A percentile compares a stretch with the other conserved stretches of the same genome.
Conservation (phyloP, 2,888 invertebrate species). For the Helobdella robusta region DNA sequence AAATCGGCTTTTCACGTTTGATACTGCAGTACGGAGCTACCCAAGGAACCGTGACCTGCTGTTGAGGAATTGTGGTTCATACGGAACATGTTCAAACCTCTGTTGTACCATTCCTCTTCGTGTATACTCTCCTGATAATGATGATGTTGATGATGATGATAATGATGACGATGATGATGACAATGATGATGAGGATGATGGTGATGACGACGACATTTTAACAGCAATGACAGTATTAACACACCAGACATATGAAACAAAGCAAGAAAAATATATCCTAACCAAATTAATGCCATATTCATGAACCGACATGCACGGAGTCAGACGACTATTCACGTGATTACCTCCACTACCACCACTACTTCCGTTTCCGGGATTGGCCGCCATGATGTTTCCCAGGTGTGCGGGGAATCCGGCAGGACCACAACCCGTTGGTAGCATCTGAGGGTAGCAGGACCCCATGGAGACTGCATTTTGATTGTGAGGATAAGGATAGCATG, state of each 20-base stretch:
- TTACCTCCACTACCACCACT: not conserved
- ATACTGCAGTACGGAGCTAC: conserved; percentile 92
- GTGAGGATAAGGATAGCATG: conserved; percentile 6
- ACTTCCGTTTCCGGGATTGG: not conserved
- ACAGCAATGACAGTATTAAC: too few species aligned
- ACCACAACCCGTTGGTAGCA: too few species aligned
- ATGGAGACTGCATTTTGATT: conserved; percentile 1
- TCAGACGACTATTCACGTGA: conserved; percentile 19
- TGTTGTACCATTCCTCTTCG: conserved; percentile 92
- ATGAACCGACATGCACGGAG: conserved; percentile 21
- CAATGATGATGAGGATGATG: too few species aligned
- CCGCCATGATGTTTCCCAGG: conserved; percentile 14
- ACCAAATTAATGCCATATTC: conserved; percentile 20
- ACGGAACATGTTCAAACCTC: conserved; percentile 85
- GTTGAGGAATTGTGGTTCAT: conserved; percentile 83
- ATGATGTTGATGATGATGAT: conserved; percentile 14
- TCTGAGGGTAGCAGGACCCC: conserved; percentile 20
- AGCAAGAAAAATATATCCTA: too few species aligned
- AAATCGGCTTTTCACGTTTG: conserved; percentile 54
- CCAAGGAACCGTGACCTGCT: conserved; percentile 72
- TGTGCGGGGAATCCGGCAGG: conserved; percentile 16
- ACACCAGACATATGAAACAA: too few species aligned
- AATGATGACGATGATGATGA: conserved; percentile 10
- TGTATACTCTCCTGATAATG: conserved; percentile 38
- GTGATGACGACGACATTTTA: too few species aligned